Percentiles rank a stretch among this genome's conserved stretches.
Evolutionary conservation across 2,113 vertebrate genomes (phyloP).

Genomic region (Crocuta crocuta): DNA sequence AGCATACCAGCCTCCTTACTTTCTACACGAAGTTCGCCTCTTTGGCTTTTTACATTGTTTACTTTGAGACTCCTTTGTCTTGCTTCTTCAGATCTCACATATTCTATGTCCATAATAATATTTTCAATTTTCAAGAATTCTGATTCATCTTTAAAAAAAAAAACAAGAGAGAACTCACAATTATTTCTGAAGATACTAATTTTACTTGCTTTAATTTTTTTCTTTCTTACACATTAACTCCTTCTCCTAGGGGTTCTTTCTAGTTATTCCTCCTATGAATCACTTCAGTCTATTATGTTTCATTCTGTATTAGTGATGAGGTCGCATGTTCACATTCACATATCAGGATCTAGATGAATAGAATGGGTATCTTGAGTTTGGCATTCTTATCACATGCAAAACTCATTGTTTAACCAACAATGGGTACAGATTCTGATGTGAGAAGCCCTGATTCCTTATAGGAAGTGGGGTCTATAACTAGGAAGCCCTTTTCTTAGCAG

Average conservation of each 20-base stretch:
- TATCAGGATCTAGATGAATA: neutral
- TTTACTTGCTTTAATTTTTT: neutral
- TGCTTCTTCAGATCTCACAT: neutral
- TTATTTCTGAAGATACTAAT: neutral
- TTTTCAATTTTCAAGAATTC: conserved; percentile 45
- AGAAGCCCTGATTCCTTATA: neutral
- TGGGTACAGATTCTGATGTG: neutral
- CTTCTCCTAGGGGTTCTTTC: neutral
- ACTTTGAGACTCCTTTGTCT: neutral
- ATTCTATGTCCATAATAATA: neutral
- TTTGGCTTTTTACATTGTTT: neutral
- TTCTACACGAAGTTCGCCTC: neutral
- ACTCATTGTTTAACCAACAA: neutral
- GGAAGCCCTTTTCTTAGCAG: neutral
- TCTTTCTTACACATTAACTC: neutral
- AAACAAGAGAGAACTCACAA: neutral
- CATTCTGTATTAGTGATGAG: neutral
- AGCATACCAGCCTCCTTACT: neutral
- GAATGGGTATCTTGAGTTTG: neutral
- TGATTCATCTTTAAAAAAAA: neutral
- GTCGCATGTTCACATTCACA: neutral
- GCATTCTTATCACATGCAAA: neutral
- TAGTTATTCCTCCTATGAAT: neutral
- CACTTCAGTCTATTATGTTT: neutral
- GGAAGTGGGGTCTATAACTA: rapidly evolving